Evolutionary conservation across 2,888 invertebrate species (phyloP).

Genomic region (Perithous albicinctus): DNA sequence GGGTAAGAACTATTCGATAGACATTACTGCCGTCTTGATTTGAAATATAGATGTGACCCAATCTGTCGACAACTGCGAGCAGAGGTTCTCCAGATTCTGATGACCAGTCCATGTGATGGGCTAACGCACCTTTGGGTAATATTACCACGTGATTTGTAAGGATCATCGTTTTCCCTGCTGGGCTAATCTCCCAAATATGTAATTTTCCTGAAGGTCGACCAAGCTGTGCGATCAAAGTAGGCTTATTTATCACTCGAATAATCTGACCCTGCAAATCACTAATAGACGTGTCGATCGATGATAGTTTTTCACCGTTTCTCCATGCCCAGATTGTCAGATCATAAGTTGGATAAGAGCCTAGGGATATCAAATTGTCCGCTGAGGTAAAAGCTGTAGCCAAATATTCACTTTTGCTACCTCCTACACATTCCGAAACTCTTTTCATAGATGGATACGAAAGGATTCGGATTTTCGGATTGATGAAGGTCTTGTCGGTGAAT

Average conservation of each 20-base stretch:
- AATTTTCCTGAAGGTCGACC: slow-evolving; percentile 76
- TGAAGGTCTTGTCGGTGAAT: slow-evolving; percentile 89
- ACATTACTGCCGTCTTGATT: slow-evolving; percentile 74
- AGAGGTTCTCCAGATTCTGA: slow-evolving; percentile 67
- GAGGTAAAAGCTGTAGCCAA: slow-evolving; percentile 77
- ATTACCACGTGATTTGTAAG: slow-evolving; percentile 72
- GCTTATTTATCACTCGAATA: slow-evolving; percentile 71
- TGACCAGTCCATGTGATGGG: slow-evolving; percentile 77
- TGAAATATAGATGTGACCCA: slow-evolving; percentile 77
- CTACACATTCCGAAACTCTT: slow-evolving; percentile 77
- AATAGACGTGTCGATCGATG: slow-evolving; percentile 79
- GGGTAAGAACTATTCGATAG: slow-evolving; percentile 73
- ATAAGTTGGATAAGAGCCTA: slow-evolving; percentile 79
- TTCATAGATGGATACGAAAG: slow-evolving; percentile 88
- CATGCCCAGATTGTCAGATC: slow-evolving; percentile 89
- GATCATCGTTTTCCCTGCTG: slow-evolving; percentile 65
- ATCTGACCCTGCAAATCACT: slow-evolving; percentile 75
- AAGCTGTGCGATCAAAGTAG: slow-evolving; percentile 75
- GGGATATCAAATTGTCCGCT: slow-evolving; percentile 74
- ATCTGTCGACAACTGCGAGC: slow-evolving; percentile 76
- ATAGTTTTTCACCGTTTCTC: slow-evolving; percentile 87
- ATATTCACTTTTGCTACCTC: slow-evolving; percentile 72
- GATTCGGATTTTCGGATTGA: slow-evolving; percentile 87
- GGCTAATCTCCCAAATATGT: slow-evolving; percentile 76
- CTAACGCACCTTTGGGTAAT: slow-evolving; percentile 70